These are phyloP conservation scores for Holacanthella duospinosa DNA, from an alignment of 2,888 invertebrate species.

Conservation along the genomic window DNA sequence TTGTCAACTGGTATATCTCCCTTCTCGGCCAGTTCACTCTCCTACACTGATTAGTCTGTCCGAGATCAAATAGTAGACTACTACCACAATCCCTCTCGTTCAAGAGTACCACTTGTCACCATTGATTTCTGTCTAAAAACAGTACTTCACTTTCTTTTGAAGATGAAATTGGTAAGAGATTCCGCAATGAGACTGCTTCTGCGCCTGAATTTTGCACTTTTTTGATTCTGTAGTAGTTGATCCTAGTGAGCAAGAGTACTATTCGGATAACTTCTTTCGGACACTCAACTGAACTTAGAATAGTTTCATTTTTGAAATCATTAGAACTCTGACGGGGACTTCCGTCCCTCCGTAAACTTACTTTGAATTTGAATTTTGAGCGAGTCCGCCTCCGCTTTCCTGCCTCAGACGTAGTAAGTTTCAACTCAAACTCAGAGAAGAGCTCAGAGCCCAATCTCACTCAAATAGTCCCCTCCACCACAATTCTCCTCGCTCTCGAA, in stretches of 20 bases:
- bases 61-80: neutral
- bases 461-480: neutral
- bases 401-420: neutral
- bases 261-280: too few species aligned
- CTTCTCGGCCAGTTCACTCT: neutral
- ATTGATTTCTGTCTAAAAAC: too few species aligned
- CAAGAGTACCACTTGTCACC: too few species aligned
- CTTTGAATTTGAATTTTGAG: constrained; percentile 6
- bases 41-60: neutral
- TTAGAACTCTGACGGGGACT: neutral
- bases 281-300: too few species aligned
- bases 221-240: too few species aligned
- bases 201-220: too few species aligned
- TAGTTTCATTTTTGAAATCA: neutral
- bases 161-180: too few species aligned
- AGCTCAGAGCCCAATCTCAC: neutral
- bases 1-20: neutral
- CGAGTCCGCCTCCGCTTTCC: neutral
- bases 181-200: too few species aligned
- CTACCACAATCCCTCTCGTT: too few species aligned
- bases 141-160: too few species aligned
- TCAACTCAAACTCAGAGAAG: neutral
- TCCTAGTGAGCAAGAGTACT: too few species aligned
- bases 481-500: neutral
- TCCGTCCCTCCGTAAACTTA: neutral